Evolutionary conservation across 2,113 vertebrate species (phyloP).

Genomic region (Ia io): DNA sequence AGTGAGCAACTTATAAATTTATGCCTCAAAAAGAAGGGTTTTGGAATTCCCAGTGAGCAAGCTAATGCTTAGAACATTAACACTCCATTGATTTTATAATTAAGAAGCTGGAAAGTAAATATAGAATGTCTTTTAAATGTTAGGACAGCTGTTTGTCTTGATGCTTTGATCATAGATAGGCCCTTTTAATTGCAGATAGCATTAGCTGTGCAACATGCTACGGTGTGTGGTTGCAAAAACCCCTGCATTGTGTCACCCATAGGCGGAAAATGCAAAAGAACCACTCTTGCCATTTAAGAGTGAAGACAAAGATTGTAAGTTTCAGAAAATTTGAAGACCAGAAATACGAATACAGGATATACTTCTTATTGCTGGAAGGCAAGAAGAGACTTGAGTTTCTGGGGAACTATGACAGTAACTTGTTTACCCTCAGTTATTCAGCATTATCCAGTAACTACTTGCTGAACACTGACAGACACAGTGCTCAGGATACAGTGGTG

Average conservation of each 20-base stretch:
- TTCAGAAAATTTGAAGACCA: neutral
- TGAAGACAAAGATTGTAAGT: neutral
- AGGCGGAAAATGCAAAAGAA: neutral
- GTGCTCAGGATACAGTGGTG: neutral
- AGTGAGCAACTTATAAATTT: slow-evolving; percentile 81
- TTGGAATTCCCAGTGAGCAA: slow-evolving; percentile 74
- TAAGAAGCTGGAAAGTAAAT: slow-evolving; percentile 80
- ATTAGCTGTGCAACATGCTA: neutral
- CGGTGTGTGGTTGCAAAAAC: neutral
- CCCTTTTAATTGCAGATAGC: slow-evolving; percentile 46
- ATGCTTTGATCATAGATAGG: slow-evolving; percentile 20
- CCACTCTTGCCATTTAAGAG: neutral
- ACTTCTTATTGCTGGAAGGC: neutral
- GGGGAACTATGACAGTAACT: neutral
- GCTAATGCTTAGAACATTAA: slow-evolving; percentile 83
- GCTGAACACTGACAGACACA: neutral
- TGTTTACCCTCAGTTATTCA: neutral
- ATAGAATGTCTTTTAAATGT: slow-evolving; percentile 71
- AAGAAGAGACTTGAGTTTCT: neutral
- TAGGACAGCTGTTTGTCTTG: slow-evolving; percentile 66
- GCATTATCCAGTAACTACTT: neutral
- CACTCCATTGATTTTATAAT: slow-evolving; percentile 84
- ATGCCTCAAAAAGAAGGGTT: slow-evolving; percentile 77
- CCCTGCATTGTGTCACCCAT: neutral
- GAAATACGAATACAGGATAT: neutral